Evolutionary conservation across 2,797 vertebrate genomes (phyloP).

Genomic region (Rhinophrynus dorsalis): DNA sequence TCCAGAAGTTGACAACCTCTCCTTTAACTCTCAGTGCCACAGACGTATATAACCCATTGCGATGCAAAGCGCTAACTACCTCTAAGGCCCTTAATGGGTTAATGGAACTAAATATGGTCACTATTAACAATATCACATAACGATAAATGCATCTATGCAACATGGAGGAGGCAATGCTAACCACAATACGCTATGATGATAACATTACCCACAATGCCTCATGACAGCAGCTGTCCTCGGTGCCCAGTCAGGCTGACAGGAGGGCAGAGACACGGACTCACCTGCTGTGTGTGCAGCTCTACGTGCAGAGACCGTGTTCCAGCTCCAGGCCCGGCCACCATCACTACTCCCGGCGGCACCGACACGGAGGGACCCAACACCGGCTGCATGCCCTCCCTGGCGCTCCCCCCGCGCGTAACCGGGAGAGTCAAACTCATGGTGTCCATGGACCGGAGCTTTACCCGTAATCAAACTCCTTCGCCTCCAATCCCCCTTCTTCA

Average conservation of each 20-base stretch:
- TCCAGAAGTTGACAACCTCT: no score
- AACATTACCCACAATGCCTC: background rate
- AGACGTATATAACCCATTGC: no score
- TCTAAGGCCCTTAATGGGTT: no score
- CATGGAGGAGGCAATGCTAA: no score
- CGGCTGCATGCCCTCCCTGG: conserved; percentile 67
- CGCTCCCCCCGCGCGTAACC: conserved; percentile 72
- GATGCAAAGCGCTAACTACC: no score
- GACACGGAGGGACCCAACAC: conserved; percentile 7
- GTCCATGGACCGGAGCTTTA: conserved; percentile 38
- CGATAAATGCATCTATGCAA: no score
- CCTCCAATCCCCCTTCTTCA: background rate
- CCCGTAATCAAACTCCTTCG: no score
- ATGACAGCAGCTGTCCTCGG: background rate
- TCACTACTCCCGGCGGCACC: conserved; percentile 67
- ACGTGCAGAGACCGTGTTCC: conserved; percentile 85
- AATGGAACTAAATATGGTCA: no score
- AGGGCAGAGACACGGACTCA: conserved; percentile 51
- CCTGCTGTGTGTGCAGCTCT: conserved; percentile 93
- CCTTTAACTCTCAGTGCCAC: no score
- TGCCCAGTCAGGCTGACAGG: background rate
- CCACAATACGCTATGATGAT: no score
- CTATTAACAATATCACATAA: no score
- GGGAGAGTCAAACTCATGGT: conserved; percentile 58
- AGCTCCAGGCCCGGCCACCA: conserved; percentile 51